Evolutionary conservation across 2,888 invertebrate genomes (phyloP).

Genomic region (Dolichomitus sp.): DNA sequence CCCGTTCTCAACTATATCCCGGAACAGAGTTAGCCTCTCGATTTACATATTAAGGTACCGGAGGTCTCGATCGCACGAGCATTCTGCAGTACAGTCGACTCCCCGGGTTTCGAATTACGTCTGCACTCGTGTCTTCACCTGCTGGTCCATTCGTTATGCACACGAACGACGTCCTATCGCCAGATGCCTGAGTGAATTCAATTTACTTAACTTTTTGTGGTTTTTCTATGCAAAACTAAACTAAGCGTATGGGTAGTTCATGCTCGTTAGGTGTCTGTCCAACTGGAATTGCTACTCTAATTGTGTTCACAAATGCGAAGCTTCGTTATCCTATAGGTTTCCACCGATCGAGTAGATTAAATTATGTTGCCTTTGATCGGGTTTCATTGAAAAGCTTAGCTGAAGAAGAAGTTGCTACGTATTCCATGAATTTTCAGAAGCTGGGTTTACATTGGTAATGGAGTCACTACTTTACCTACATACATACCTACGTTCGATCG

Average conservation of each 20-base stretch:
- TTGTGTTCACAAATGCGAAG: neutral
- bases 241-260: neutral
- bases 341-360: neutral
- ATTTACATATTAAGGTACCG: conserved; percentile 63
- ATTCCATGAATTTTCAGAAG: neutral
- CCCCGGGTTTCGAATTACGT: conserved; percentile 57
- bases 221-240: neutral
- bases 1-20: conserved; percentile 61
- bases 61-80: conserved; percentile 12
- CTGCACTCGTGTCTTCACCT: conserved; percentile 57
- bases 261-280: neutral
- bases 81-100: conserved; percentile 38
- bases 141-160: conserved; percentile 37
- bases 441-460: neutral
- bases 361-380: neutral
- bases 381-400: neutral
- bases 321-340: neutral
- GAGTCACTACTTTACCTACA: neutral
- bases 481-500: neutral
- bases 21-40: conserved; percentile 56
- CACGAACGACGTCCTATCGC: conserved; percentile 10
- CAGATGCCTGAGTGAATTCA: conserved; percentile 10
- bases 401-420: neutral
- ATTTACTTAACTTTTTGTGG: conserved; percentile 34
- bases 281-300: conserved; percentile 7